Evolutionary conservation across 2,797 vertebrate species (phyloP).

Genomic region (Champsocephalus esox): DNA sequence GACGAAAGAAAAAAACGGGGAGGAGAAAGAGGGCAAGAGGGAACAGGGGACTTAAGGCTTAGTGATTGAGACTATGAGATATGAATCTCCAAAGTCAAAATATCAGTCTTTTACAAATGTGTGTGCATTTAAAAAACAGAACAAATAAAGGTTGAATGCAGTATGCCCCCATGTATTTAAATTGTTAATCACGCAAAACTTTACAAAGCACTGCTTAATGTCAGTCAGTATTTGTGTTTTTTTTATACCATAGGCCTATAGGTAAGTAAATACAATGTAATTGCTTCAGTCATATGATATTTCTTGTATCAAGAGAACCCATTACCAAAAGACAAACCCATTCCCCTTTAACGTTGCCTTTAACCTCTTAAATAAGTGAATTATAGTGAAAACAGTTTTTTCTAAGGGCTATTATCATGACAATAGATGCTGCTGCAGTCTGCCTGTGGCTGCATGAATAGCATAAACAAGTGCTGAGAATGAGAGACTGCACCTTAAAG

Average conservation of each 20-base stretch:
- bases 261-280: neutral
- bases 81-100: neutral
- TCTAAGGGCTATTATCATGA: constrained; percentile 43
- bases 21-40: constrained; percentile 24
- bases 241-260: neutral
- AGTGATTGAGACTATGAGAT: constrained; percentile 27
- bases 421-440: constrained; percentile 24
- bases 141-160: neutral
- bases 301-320: neutral
- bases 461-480: constrained; percentile 18
- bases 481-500: constrained; percentile 27
- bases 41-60: constrained; percentile 32
- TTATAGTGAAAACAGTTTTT: constrained; percentile 22
- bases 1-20: constrained; percentile 1
- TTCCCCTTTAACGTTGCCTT: neutral
- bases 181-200: neutral
- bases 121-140: neutral
- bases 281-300: neutral
- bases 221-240: neutral
- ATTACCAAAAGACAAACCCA: neutral
- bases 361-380: neutral
- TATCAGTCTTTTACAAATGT: neutral
- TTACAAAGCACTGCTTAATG: neutral
- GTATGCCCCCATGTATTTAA: neutral
- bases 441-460: constrained; percentile 19